Base-by-base conservation (phyloP, 2,888 invertebrate species). In the Aleiodes alternator region DNA sequence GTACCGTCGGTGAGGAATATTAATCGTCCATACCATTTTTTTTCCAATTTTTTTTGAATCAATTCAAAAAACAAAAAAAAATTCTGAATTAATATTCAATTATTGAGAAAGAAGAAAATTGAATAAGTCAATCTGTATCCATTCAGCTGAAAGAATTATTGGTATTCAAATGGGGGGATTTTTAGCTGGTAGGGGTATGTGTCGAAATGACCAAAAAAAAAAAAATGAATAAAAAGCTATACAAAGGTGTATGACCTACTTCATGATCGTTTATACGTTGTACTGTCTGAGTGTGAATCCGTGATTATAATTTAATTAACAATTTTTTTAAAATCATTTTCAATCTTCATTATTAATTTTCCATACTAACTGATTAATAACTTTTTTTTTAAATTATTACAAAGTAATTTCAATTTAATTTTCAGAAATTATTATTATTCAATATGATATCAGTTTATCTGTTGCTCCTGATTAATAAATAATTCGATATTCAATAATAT, bases 161-260 rank as follows among this genome's bases (percentile, higher is more conserved):
- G 89, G 89, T 89, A 89, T 89, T 89, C 89, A 89, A 89, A 89
- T 89, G 89, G 88, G 88, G 75, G 85, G 84, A 85, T 84, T 79
- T 82, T 80, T 84, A 75, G 50, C 34, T 69, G 55, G 69, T 59
- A 76, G 61, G 57, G 72, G 72, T 72, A 70, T 76, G 73, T 73
- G 66, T 78, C 16, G 38, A 69, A 55, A 16, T 38, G 56, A 57
- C 75, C 12, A 23, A 68, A 72, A 74, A 72, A 69, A 73, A 50
- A 64, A 66, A 69, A 23, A 23, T 23, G 23, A 23, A 23, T 23
- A 23, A 23, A 23, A 23, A 23, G 23, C 53, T 64, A 74, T 72
- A 31, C 72, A 75, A 80, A 77, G 79, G 81, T 82, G 82, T 84
- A 82, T 81, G 84, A 82, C 82, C 82, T 85, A 80, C 82, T 81